Evolutionary conservation across 2,888 invertebrate species (phyloP), one percentile per base, ranked within the genome.

Genomic region (Deilephila porcellus): DNA sequence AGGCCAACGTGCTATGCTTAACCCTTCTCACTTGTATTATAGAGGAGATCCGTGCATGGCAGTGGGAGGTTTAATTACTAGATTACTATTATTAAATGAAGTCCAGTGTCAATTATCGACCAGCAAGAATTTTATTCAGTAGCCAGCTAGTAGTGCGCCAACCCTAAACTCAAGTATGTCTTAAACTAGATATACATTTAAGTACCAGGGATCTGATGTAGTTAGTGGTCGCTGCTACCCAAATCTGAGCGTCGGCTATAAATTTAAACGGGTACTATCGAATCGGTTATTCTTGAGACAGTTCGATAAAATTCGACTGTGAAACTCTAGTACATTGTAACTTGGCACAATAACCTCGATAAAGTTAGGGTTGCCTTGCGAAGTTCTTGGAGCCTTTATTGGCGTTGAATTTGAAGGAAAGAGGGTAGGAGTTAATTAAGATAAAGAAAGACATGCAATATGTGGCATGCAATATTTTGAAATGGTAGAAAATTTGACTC

Each of bases 291-390:
- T 73, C 78, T 63, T 59, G 62, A 62, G 62, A 73, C 71, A 37
- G 60, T 37, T 3, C 67, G 59, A 78, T 80, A 78, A 75, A 81
- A 78, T 72, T 72, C 75, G 71, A 74, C 70, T 76, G n/a, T 25
- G 71, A 75, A 77, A 77, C 62, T 77, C 74, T 73, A 60, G 64
- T 74, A 78, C 79, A 76, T 75, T 79, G 77, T 79, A 72, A 79
- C 53, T 78, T 78, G 77, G 78, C 74, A 79, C 71, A 74, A 77
- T 77, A 72, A 78, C 70, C 73, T 77, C 71, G 74, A 76, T 29
- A 67, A 64, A 67, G 45, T 37, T 19, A 67, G 67, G 67, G 67
- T 52, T 67, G 67, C 17, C 52, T 6, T 45, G 25, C 25, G 17
- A 25, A 52, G 17, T 25, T 3, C 3, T 64, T 52, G 25, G 52